A percentile compares a stretch with the other conserved stretches of the same genome.
Evolutionary conservation across 2,797 vertebrate genomes (phyloP).

Genomic region (Steatocranus sp.): DNA sequence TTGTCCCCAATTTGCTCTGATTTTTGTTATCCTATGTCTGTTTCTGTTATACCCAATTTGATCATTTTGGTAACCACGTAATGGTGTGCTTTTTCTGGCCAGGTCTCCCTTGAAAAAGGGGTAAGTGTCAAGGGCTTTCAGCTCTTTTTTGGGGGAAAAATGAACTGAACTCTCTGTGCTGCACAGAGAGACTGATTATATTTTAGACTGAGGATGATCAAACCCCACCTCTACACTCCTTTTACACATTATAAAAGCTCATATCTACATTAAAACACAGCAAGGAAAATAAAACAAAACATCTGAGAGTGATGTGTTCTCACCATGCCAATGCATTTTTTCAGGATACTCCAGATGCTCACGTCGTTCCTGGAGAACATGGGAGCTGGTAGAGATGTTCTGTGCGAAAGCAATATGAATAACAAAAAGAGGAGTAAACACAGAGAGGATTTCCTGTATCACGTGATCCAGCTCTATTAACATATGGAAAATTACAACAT

Average conservation of each 20-base stretch:
- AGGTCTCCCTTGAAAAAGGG: background rate
- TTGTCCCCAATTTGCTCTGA: background rate
- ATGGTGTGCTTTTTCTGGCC: background rate
- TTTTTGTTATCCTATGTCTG: background rate
- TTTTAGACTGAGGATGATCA: background rate
- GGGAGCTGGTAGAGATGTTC: conserved; percentile 87
- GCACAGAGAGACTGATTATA: background rate
- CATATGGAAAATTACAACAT: background rate
- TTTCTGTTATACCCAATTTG: background rate
- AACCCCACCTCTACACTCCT: background rate
- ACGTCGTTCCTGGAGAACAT: conserved; percentile 98
- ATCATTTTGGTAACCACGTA: background rate
- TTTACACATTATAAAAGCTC: background rate
- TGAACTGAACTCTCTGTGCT: background rate
- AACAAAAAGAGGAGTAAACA: background rate
- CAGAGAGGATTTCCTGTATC: background rate
- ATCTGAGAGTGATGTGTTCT: conserved; percentile 20
- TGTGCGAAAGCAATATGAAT: conserved; percentile 38
- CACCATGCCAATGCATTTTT: conserved; percentile 99
- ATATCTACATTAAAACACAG: background rate
- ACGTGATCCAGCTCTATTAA: background rate
- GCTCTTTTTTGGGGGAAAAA: fast-evolving
- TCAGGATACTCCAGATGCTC: conserved; percentile 97
- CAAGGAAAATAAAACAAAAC: background rate
- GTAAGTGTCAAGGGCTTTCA: background rate